Evolutionary conservation across 2,888 invertebrate genomes (phyloP), one percentile per base, ranked within the genome.

Genomic region (Zootermopsis nevadensis): DNA sequence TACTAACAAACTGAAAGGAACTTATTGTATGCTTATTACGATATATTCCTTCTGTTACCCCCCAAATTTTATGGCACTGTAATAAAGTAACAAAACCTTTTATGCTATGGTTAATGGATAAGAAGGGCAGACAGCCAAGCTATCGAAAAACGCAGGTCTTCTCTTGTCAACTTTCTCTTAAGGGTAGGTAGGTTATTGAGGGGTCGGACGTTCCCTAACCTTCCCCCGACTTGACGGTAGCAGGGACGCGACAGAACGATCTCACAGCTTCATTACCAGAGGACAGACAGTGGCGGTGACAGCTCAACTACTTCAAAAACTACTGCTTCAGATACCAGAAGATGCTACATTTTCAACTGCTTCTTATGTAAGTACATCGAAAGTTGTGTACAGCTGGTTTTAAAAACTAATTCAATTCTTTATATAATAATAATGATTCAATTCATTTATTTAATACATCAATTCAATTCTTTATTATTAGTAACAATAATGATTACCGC

Each of bases 201-300:
- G 38, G 69, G 74, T 74, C n/a, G 2, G 74, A n/a, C 38, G 74
- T n/a, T n/a, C 74, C 22, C 38, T 10, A 74, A 38, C 22, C 38
- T n/a, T 42, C 69, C 33, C 74, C 31, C 22, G 38, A 1, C 0
- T 38, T 22, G 38, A 38, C 35, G 10, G 74, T 74, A 35, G 74
- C 69, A 6, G 69, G 22, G 33, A 33, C 30, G 7, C 30, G 19
- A 22, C 7, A 24, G 74, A 35, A n/a, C 22, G 42, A 74, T 74
- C 38, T 79, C 79, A 79, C 79, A 79, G 79, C 79, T 79, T 79
- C 79, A 79, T 79, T 79, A 79, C 79, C 53, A 42, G 60, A 15
- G 15, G 30, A 42, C 53, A 31, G 77, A 77, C 77, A 79, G 79
- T 19, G 24, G 60, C 66, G 79, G 66, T 66, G 79, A 79, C 79